phyloP scores from a whole-genome alignment of 2,888 invertebrate species.

The Danaus chrysippus region DNA sequence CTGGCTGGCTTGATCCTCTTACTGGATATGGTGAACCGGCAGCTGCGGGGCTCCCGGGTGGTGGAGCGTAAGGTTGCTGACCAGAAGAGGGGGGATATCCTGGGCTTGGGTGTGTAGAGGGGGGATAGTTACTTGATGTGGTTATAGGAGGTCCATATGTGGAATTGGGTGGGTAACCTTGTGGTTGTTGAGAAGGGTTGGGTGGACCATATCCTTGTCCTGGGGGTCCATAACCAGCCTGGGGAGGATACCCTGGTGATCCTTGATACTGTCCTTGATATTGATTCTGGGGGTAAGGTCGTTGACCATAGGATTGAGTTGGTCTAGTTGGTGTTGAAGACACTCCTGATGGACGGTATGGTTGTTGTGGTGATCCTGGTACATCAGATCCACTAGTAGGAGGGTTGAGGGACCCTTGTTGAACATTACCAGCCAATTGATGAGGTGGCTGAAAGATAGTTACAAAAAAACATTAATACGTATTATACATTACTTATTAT shows the following conservation, averaged over 20 bases:
- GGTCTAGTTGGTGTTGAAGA: conserved; percentile 79
- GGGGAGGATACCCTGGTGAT: conserved; percentile 82
- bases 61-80: conserved; percentile 73
- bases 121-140: conserved; percentile 79
- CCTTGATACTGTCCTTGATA: conserved; percentile 81
- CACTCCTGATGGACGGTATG: conserved; percentile 73
- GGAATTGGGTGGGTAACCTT: conserved; percentile 82
- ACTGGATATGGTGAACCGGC: conserved; percentile 70
- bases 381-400: conserved; percentile 61
- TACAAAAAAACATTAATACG: too few species aligned
- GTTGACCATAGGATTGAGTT: conserved; percentile 83
- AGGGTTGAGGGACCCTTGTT: conserved; percentile 63
- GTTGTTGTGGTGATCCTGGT: conserved; percentile 65
- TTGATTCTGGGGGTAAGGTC: conserved; percentile 83
- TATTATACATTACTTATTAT: too few species aligned
- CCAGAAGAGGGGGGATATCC: conserved; percentile 68
- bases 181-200: conserved; percentile 80
- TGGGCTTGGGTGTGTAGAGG: conserved; percentile 70
- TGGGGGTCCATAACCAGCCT: conserved; percentile 83
- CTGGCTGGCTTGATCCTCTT: conserved; percentile 63
- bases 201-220: conserved; percentile 82
- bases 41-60: conserved; percentile 66
- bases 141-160: conserved; percentile 81
- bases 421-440: conserved; percentile 75
- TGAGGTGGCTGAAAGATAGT: conserved; percentile 71